These are phyloP conservation scores for Myiopsitta monachus DNA, from an alignment of 2,113 vertebrate genomes.

Conservation along the genomic window DNA sequence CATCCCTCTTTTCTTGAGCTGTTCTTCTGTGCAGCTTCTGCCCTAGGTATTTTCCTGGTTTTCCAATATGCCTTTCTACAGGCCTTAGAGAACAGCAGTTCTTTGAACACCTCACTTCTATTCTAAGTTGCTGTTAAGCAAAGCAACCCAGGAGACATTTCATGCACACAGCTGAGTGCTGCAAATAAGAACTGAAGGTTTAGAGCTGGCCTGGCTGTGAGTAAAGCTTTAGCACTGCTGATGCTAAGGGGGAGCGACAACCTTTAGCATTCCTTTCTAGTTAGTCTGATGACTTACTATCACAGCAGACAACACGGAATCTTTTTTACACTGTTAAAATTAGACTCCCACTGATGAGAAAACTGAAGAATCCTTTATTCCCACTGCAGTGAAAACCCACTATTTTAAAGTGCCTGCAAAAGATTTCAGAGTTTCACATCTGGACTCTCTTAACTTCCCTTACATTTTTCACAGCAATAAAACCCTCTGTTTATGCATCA, in stretches of 20 bases:
- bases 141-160: background rate
- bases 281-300: background rate
- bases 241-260: slow-evolving; percentile 28
- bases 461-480: background rate
- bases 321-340: background rate
- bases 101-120: background rate
- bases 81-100: background rate
- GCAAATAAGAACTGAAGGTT: background rate
- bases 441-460: background rate
- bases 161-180: background rate
- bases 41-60: background rate
- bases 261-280: background rate
- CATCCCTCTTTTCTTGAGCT: background rate
- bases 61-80: background rate
- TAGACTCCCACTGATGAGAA: background rate
- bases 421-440: background rate
- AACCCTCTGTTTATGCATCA: background rate
- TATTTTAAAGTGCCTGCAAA: background rate
- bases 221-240: background rate
- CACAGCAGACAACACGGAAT: background rate
- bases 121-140: background rate
- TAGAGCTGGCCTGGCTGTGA: background rate
- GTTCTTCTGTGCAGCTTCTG: background rate
- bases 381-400: background rate
- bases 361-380: background rate